phyloP scores from a whole-genome alignment of 2,888 invertebrate genomes.

The Mesorhabditis belari region DNA sequence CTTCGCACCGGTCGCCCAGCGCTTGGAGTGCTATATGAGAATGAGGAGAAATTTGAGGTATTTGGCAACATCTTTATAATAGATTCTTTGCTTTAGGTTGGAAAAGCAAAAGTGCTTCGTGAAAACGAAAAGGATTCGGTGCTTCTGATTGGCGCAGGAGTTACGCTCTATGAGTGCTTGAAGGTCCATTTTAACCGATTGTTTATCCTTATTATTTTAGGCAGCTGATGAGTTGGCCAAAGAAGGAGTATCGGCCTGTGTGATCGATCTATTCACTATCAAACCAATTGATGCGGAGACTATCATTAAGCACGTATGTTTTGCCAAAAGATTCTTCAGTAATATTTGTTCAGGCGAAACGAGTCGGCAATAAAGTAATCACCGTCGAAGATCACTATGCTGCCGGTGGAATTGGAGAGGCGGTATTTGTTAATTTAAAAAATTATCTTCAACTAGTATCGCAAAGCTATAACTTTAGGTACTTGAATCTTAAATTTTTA shows the following conservation, averaged over 20 bases:
- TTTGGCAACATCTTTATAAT: not conserved
- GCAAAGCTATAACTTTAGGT: not conserved
- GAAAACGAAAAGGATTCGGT: conserved; percentile 66
- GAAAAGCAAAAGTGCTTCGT: conserved; percentile 58
- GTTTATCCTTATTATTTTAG: not conserved
- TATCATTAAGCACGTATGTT: conserved; percentile 65
- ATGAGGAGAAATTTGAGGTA: conserved; percentile 74
- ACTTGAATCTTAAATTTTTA: too few relatives aligned
- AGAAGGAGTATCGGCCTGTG: conserved; percentile 65
- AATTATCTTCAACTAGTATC: not conserved
- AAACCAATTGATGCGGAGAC: conserved; percentile 82
- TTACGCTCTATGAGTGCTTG: conserved; percentile 84
- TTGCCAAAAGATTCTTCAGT: conserved; percentile 52
- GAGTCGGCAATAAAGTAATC: conserved; percentile 62
- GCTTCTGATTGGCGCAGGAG: conserved; percentile 82
- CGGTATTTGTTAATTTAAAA: conserved; percentile 58
- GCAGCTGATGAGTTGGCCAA: conserved; percentile 59
- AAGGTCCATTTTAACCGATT: conserved; percentile 61
- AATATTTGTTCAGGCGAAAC: conserved; percentile 5
- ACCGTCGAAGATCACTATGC: conserved; percentile 96
- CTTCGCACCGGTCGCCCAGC: conserved; percentile 89
- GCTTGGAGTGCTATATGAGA: conserved; percentile 76
- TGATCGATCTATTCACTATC: conserved; percentile 74
- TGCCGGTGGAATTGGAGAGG: conserved; percentile 89
- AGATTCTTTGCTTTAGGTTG: conserved; percentile 37